Evolutionary conservation across 2,113 vertebrate genomes (phyloP), one percentile per base, ranked within the genome.

Genomic region (Sigmodon hispidus): DNA sequence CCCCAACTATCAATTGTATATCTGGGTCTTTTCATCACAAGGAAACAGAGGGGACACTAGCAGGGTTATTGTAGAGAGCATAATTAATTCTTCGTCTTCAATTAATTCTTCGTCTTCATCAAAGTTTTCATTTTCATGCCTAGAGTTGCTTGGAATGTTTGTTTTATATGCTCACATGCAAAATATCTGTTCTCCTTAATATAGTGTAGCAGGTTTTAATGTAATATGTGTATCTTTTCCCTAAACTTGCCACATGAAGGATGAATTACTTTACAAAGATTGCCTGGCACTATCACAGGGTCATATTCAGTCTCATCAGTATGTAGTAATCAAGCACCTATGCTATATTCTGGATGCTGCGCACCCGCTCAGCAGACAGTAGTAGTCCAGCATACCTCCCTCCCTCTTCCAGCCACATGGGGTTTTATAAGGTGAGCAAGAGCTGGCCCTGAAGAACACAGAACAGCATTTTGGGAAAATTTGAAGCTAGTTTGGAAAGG

Each of bases 401-500:
- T 65, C 40, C 12, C 67, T 31, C 69, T 7, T 1, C 12, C 63
- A 15, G 12, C 15, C 16, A 79, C 3, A 0, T 31, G 48, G 21
- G 17, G 36, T 36, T 79, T 83, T 87, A 1, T 40, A 36, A 34
- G 55, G 29, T 77, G 45, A 72, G 45, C 9, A 1, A 19, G 26
- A 77, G 12, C 48, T 87, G 13, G 34, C 36, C 80, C 88, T 86
- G 81, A 90, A 13, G 59, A 79, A 87, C 8, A 70, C 3, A 36
- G 22, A 19, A 76, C 87, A 69, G 26, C 93, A 43, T 21, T 55
- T 0, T 10, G 55, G 75, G 6, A 70, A 77, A 9, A 40, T 96
- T 77, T 91, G 61, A 93, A 96, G 80, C 26, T 90, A n/a, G 22
- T 90, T 65, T 87, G 34, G 76, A 50, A 91, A 57, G 63, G 70